Conservation (phyloP, 2,888 invertebrate genomes). For the Apocheima hispidaria region DNA sequence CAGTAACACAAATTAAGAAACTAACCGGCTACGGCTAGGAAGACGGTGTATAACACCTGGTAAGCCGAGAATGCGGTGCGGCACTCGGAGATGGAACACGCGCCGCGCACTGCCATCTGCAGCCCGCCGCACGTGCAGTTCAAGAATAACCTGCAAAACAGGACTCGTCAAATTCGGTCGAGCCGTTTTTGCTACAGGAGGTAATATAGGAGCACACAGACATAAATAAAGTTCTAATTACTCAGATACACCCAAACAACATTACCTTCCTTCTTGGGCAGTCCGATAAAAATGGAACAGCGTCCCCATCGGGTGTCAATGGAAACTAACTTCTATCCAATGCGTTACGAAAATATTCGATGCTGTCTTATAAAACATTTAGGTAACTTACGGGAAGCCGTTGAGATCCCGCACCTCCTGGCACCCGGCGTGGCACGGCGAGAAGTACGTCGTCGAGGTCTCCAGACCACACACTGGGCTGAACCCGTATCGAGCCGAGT, state of each 20-base stretch:
- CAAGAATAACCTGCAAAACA: slow-evolving; percentile 63
- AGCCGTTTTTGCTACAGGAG: too few species aligned
- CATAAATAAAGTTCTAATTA: too few species aligned
- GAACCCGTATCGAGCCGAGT: slow-evolving; percentile 68
- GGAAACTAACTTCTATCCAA: too few species aligned
- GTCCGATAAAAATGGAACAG: too few species aligned
- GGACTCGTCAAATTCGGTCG: too few species aligned
- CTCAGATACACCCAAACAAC: too few species aligned
- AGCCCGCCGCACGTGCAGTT: slow-evolving; percentile 69
- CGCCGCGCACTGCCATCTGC: slow-evolving; percentile 65
- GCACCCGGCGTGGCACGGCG: slow-evolving; percentile 78
- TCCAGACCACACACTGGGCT: slow-evolving; percentile 72
- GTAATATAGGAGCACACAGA: too few species aligned
- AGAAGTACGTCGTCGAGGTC: slow-evolving; percentile 65
- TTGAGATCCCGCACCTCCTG: slow-evolving; percentile 61
- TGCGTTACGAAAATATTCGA: too few species aligned
- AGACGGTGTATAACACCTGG: slow-evolving; percentile 68
- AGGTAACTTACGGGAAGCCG: slow-evolving; percentile 67
- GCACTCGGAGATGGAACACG: slow-evolving; percentile 65
- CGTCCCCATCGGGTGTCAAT: too few species aligned
- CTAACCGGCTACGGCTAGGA: slow-evolving; percentile 70
- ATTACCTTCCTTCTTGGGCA: too few species aligned
- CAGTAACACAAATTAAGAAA: neutral
- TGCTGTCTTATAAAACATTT: neutral
- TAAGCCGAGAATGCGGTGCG: slow-evolving; percentile 61